A percentile compares a stretch with the other conserved stretches of the same genome.
Conservation (phyloP, 2,797 vertebrate species). For the Neosilurus hyrtlii region DNA sequence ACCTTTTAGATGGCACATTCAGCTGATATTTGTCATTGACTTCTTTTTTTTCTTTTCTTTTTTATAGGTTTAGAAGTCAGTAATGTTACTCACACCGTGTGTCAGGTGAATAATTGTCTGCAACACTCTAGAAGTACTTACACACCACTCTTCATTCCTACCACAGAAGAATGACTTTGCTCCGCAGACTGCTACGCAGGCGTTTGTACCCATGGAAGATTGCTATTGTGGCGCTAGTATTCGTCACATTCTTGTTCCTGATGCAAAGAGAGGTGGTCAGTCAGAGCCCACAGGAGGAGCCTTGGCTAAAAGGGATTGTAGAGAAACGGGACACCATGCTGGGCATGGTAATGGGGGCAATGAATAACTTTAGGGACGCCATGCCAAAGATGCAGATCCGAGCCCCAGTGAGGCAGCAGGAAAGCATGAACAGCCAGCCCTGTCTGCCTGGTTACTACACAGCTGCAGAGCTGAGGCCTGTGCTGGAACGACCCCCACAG, state of each 20-base stretch:
- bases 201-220: slow-evolving; percentile 86
- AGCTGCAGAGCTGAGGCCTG: slow-evolving; percentile 82
- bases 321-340: slow-evolving; percentile 86
- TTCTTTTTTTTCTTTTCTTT: slow-evolving; percentile 25
- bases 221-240: slow-evolving; percentile 80
- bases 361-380: slow-evolving; percentile 90
- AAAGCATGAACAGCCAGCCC: slow-evolving; percentile 62
- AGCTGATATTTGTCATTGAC: not conserved
- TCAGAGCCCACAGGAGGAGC: slow-evolving; percentile 81
- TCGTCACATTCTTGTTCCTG: slow-evolving; percentile 90
- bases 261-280: slow-evolving; percentile 93
- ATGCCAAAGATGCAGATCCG: slow-evolving; percentile 98
- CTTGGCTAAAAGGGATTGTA: slow-evolving; percentile 77
- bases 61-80: slow-evolving; percentile 46
- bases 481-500: slow-evolving; percentile 84
- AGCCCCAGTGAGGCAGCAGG: slow-evolving; percentile 82
- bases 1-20: not conserved
- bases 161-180: slow-evolving; percentile 76
- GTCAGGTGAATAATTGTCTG: slow-evolving; percentile 60
- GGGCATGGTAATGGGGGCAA: slow-evolving; percentile 88
- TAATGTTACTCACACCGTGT: slow-evolving; percentile 48
- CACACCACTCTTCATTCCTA: slow-evolving; percentile 44
- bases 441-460: slow-evolving; percentile 90
- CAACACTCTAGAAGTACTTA: slow-evolving; percentile 19
- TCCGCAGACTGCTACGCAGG: slow-evolving; percentile 79